phyloP scores from a whole-genome alignment of 2,888 invertebrate genomes.

The Lasioglossum vierecki region DNA sequence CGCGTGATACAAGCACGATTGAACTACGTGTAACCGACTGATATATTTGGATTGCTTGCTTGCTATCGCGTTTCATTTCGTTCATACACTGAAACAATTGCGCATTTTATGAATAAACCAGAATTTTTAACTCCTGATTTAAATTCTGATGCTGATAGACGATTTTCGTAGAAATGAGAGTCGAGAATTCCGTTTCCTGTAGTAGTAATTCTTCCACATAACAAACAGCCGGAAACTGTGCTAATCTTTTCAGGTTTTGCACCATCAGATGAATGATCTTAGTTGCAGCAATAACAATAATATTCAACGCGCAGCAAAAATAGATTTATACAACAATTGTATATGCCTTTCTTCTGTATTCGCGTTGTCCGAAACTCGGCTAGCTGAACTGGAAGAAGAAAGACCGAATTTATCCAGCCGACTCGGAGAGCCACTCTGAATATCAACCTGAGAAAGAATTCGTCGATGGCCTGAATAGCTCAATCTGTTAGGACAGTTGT shows the following conservation, averaged over 20 bases:
- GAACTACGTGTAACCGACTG: too few species aligned
- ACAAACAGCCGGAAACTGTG: neutral
- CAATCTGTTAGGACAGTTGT: slow-evolving; percentile 27
- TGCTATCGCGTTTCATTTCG: too few species aligned
- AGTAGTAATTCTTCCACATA: neutral
- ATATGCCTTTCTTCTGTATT: neutral
- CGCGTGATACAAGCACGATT: too few species aligned
- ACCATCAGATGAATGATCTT: neutral
- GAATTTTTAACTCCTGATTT: neutral
- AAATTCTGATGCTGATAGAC: neutral
- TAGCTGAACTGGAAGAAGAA: neutral
- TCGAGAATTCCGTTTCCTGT: neutral
- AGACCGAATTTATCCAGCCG: slow-evolving; percentile 6
- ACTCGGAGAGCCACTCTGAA: neutral
- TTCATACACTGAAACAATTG: neutral
- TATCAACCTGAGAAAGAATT: slow-evolving; percentile 15
- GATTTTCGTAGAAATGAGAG: neutral
- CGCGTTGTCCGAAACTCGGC: neutral
- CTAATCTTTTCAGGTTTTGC: neutral
- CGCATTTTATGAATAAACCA: neutral
- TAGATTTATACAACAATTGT: neutral
- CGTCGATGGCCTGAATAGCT: slow-evolving; percentile 24
- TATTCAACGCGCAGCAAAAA: neutral
- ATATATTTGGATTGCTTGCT: too few species aligned
- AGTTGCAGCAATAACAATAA: neutral